Conservation (phyloP, 1,140 invertebrate species). For the Drosophila parabipectinata region DNA sequence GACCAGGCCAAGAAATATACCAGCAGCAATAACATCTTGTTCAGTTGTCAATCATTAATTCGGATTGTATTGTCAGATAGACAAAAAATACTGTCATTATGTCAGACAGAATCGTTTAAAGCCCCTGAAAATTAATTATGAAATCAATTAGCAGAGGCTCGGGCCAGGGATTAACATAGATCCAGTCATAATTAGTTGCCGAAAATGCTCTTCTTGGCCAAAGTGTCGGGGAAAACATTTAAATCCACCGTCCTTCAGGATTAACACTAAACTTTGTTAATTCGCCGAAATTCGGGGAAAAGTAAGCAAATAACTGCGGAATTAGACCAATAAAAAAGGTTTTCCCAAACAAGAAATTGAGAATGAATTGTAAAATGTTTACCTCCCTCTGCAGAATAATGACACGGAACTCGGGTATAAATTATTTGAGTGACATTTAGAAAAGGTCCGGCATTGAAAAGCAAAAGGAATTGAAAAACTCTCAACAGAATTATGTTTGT, state of each 20-base stretch:
- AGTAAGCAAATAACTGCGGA: constrained; percentile 47
- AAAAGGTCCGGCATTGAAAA: background rate
- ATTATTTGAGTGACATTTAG: background rate
- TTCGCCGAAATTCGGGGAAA: constrained; percentile 38
- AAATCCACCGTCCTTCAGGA: constrained; percentile 49
- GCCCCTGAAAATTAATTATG: constrained; percentile 70
- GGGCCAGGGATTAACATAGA: constrained; percentile 60
- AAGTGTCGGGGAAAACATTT: constrained; percentile 34
- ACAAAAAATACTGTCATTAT: constrained; percentile 4
- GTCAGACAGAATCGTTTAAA: constrained; percentile 44
- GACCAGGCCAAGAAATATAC: constrained; percentile 17
- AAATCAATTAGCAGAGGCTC: constrained; percentile 68
- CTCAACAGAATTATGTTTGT: background rate
- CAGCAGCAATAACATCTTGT: constrained; percentile 16
- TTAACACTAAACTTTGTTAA: constrained; percentile 59
- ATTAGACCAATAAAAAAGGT: constrained; percentile 35
- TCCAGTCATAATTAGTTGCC: constrained; percentile 76
- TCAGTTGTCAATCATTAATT: constrained; percentile 49
- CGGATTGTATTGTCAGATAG: constrained; percentile 13
- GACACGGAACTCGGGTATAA: background rate
- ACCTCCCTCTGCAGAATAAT: background rate
- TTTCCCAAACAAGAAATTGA: background rate
- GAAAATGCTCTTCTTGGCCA: constrained; percentile 48
- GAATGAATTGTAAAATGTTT: constrained; percentile 21
- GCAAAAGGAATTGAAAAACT: background rate